Evolutionary conservation across 2,113 vertebrate species (phyloP).

Genomic region (Pterophyllum scalare): DNA sequence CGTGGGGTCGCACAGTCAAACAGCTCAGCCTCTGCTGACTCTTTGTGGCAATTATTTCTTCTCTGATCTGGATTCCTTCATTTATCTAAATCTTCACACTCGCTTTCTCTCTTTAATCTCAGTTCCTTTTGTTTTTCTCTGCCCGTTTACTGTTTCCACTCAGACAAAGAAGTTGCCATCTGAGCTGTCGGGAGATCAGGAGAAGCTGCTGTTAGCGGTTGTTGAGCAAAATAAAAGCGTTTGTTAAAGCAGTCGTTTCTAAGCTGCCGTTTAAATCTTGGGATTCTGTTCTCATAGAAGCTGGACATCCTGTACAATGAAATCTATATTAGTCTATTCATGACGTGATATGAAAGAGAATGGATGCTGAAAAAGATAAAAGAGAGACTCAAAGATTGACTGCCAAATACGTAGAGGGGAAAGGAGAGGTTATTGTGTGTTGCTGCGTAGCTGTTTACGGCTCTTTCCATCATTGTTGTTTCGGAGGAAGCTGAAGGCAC

Average conservation of each 20-base stretch:
- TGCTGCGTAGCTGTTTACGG: constrained; percentile 32
- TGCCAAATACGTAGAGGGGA: constrained; percentile 28
- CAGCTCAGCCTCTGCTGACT: constrained; percentile 21
- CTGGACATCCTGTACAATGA: constrained; percentile 38
- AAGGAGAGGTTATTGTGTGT: constrained; percentile 30
- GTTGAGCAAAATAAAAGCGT: constrained; percentile 21
- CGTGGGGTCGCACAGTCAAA: constrained; percentile 16
- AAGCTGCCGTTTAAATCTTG: constrained; percentile 1
- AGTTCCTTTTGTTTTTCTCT: constrained; percentile 37
- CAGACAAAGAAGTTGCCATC: constrained; percentile 30
- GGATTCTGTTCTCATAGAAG: background rate
- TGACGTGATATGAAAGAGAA: constrained; percentile 27
- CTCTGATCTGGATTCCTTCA: constrained; percentile 28
- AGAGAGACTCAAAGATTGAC: constrained; percentile 41
- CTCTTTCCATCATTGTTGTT: constrained; percentile 39
- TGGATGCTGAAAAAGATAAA: constrained; percentile 37
- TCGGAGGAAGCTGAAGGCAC: constrained; percentile 20
- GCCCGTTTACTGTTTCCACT: constrained; percentile 32
- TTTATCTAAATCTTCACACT: constrained; percentile 26
- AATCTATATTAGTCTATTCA: constrained; percentile 51
- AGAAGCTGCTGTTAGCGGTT: constrained; percentile 5
- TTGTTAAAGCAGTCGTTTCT: constrained; percentile 6
- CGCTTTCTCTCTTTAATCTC: constrained; percentile 42
- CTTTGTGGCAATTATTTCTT: constrained; percentile 27
- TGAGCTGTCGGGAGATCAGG: constrained; percentile 24